Evolutionary conservation across 2,888 invertebrate genomes (phyloP).

Genomic region (Dasypogon diadema): DNA sequence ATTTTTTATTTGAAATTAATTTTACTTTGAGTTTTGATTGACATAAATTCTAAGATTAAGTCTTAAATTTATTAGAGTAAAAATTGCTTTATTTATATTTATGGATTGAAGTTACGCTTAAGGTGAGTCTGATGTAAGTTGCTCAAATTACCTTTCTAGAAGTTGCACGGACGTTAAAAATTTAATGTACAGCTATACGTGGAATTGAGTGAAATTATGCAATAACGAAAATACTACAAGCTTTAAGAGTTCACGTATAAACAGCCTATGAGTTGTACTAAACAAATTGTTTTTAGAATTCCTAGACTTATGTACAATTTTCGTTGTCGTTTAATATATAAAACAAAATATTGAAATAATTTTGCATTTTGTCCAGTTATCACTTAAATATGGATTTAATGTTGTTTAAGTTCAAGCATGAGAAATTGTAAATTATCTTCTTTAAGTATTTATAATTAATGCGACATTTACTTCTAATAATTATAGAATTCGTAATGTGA

Average conservation of each 20-base stretch:
- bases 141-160: slow-evolving; percentile 33
- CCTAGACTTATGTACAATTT: not conserved
- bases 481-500: slow-evolving; percentile 22
- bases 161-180: slow-evolving; percentile 10
- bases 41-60: slow-evolving; percentile 7
- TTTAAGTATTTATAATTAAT: slow-evolving; percentile 28
- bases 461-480: slow-evolving; percentile 22
- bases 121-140: slow-evolving; percentile 38
- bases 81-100: slow-evolving; percentile 19
- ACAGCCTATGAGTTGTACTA: no score
- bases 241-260: not conserved
- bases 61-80: slow-evolving; percentile 15
- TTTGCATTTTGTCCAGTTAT: slow-evolving; percentile 11
- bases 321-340: slow-evolving; percentile 25
- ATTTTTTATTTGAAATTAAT: slow-evolving; percentile 15
- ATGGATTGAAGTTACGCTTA: slow-evolving; percentile 46
- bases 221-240: not conserved
- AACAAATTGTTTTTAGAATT: no score
- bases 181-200: slow-evolving; percentile 8
- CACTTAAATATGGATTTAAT: not conserved
- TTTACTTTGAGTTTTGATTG: slow-evolving; percentile 17
- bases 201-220: not conserved
- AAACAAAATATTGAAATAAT: slow-evolving; percentile 1
- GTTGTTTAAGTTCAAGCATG: slow-evolving; percentile 17
- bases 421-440: slow-evolving; percentile 26